Conservation (phyloP, 2,113 vertebrate genomes). For the Amphiprion percula region DNA sequence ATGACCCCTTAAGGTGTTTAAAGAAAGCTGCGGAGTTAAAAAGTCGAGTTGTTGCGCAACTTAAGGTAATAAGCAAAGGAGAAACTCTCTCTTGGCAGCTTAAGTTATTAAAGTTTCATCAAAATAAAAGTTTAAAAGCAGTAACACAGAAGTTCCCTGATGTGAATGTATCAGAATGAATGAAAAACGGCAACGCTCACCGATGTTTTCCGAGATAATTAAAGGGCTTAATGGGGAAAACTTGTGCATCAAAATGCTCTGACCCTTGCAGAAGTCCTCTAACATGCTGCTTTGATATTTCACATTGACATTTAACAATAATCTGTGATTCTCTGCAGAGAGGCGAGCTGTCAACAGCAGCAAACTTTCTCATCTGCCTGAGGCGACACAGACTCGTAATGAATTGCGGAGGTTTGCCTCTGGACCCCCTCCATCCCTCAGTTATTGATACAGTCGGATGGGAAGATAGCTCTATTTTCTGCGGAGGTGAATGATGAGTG, state of each 20-base stretch:
- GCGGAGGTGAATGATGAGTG: conserved; percentile 66
- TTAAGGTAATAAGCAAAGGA: not conserved
- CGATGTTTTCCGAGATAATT: conserved; percentile 23
- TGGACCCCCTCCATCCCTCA: conserved; percentile 52
- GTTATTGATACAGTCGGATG: conserved; percentile 74
- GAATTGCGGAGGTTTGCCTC: conserved; percentile 67
- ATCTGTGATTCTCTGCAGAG: conserved; percentile 60
- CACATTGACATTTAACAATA: conserved; percentile 78
- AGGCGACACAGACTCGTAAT: conserved; percentile 64
- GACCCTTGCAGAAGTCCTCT: conserved; percentile 14
- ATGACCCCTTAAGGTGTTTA: not conserved
- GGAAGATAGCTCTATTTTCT: conserved; percentile 72
- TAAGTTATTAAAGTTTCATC: not conserved
- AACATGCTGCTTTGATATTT: conserved; percentile 65
- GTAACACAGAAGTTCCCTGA: not conserved
- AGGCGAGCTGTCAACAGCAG: conserved; percentile 62
- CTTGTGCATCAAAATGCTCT: conserved; percentile 36
- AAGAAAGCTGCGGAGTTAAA: not conserved
- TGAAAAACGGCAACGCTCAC: not conserved
- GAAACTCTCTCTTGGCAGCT: not conserved
- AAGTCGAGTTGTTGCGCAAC: not conserved
- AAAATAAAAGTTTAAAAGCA: not conserved
- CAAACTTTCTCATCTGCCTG: conserved; percentile 62
- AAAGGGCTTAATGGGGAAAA: conserved; percentile 46
- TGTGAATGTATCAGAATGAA: not conserved